Conservation (phyloP, 2,888 invertebrate genomes). For the Sminthurides aquaticus region DNA sequence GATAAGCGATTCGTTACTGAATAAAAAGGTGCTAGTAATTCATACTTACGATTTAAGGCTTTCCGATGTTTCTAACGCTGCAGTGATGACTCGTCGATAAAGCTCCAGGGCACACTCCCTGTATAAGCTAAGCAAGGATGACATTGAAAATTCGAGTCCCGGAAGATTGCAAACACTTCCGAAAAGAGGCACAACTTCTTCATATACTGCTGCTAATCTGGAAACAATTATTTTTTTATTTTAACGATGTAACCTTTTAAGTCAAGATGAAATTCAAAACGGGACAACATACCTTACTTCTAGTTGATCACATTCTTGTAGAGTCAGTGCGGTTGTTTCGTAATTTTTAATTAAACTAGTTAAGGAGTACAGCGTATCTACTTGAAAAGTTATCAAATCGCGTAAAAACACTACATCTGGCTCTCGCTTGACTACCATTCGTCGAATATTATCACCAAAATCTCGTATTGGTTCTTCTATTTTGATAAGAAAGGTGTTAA, state of each 20-base stretch:
- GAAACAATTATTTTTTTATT: background rate
- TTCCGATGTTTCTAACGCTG: background rate
- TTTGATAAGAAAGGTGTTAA: conserved; percentile 15
- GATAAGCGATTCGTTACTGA: too few species aligned
- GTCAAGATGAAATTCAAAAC: too few species aligned
- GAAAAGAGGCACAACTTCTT: conserved; percentile 29
- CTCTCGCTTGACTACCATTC: conserved; percentile 17
- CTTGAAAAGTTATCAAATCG: conserved; percentile 60
- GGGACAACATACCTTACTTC: conserved; percentile 18
- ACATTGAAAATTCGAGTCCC: conserved; percentile 1
- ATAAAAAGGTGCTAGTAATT: conserved; percentile 44
- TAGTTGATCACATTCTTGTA: conserved; percentile 28
- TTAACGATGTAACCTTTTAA: too few species aligned
- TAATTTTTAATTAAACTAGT: conserved; percentile 62
- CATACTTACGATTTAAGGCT: too few species aligned
- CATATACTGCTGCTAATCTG: conserved; percentile 32
- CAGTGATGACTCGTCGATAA: background rate
- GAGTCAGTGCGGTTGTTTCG: conserved; percentile 49
- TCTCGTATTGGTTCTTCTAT: conserved; percentile 7
- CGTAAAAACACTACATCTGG: conserved; percentile 47
- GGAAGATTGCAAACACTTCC: conserved; percentile 17
- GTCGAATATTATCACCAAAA: conserved; percentile 18
- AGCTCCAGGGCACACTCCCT: conserved; percentile 20
- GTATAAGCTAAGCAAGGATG: conserved; percentile 23
- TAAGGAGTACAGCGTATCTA: conserved; percentile 64